These are phyloP conservation scores for Protonemura montana DNA, from an alignment of 2,888 invertebrate genomes.

Conservation along the genomic window DNA sequence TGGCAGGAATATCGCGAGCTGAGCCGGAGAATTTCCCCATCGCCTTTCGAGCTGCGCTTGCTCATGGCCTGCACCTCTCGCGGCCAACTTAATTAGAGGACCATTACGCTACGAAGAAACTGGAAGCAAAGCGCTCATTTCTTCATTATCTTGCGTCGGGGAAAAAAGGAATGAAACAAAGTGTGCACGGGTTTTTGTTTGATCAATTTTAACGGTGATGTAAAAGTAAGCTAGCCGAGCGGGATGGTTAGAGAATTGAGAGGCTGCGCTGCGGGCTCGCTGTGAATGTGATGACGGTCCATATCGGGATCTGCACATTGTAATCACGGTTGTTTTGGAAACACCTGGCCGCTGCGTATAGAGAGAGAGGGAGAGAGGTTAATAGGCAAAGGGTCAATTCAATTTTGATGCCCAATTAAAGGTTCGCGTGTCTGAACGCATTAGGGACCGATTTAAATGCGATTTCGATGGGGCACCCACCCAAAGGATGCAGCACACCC, in stretches of 20 bases:
- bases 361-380: neutral
- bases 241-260: neutral
- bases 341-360: neutral
- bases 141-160: conserved; percentile 2
- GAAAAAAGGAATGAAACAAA: neutral
- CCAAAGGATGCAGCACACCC: conserved; percentile 12
- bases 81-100: neutral
- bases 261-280: neutral
- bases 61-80: neutral
- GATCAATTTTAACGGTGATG: conserved; percentile 5
- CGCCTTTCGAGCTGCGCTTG: neutral
- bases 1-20: neutral
- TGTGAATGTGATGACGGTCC: neutral
- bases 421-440: neutral
- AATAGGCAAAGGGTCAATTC: conserved; percentile 12
- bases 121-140: neutral
- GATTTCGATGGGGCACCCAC: neutral
- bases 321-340: neutral
- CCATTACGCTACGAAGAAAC: neutral
- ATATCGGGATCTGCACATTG: neutral
- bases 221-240: neutral
- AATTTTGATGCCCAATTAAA: neutral
- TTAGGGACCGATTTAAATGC: conserved; percentile 12
- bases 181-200: neutral
- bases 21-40: neutral